Percentiles rank a stretch among this genome's conserved stretches.
Evolutionary conservation across 1,140 invertebrate genomes (phyloP).

Genomic region (Coptotermes formosanus): DNA sequence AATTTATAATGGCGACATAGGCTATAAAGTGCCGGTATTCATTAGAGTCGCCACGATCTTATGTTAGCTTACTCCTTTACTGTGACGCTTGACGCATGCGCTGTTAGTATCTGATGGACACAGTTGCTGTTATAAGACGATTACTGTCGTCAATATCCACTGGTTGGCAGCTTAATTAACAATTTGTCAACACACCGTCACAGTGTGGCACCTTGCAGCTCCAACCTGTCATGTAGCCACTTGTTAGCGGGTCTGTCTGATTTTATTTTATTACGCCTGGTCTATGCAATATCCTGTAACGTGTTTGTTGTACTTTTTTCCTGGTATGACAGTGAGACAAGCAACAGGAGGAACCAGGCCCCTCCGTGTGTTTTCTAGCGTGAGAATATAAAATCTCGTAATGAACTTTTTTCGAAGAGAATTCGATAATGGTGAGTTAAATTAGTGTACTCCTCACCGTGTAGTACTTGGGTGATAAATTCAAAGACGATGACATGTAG

Average conservation of each 20-base stretch:
- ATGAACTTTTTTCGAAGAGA: too few relatives aligned
- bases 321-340: too few relatives aligned
- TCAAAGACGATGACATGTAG: too few relatives aligned
- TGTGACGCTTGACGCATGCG: not conserved
- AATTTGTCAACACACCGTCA: not conserved
- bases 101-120: not conserved
- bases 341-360: too few relatives aligned
- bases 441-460: too few relatives aligned
- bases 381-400: too few relatives aligned
- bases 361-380: too few relatives aligned
- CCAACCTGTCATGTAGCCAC: not conserved
- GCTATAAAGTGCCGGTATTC: not conserved
- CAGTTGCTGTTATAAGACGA: not conserved
- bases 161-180: slow-evolving; percentile 3
- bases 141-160: not conserved
- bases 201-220: not conserved
- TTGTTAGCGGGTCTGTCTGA: not conserved
- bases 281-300: not conserved
- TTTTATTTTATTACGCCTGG: not conserved
- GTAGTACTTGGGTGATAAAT: too few relatives aligned
- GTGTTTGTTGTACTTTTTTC: too few relatives aligned
- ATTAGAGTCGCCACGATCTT: not conserved
- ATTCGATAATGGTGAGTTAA: too few relatives aligned
- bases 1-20: not conserved
- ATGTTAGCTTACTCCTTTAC: not conserved